A percentile compares a stretch with the other conserved stretches of the same genome.
phyloP scores from a whole-genome alignment of 2,888 invertebrate species.

The Drosophila hamatofila region DNA sequence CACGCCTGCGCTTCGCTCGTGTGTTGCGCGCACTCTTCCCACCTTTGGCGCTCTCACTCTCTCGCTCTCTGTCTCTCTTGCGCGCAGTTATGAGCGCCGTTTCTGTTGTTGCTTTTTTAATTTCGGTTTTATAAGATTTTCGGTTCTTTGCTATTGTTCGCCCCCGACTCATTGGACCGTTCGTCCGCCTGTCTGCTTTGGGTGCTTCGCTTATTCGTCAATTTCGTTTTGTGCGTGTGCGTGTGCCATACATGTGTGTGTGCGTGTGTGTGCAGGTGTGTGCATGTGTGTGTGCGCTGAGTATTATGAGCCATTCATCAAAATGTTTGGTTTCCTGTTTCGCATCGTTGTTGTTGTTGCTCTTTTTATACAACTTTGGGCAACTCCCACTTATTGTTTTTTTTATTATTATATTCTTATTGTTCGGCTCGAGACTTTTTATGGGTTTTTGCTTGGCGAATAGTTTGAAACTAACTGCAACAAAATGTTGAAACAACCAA shows the following conservation, averaged over 20 bases:
- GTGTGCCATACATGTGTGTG: constrained; percentile 24
- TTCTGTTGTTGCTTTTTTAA: constrained; percentile 73
- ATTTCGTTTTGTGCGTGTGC: constrained; percentile 45
- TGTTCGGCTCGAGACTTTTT: constrained; percentile 9
- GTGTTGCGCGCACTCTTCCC: constrained; percentile 51
- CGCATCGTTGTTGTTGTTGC: constrained; percentile 35
- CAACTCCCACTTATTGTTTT: constrained; percentile 81
- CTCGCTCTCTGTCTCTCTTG: constrained; percentile 31
- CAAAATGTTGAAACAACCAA: neutral
- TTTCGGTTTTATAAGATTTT: constrained; percentile 81
- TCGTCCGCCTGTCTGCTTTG: constrained; percentile 44
- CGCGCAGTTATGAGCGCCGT: constrained; percentile 72
- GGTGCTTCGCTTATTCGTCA: constrained; percentile 80
- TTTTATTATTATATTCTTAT: constrained; percentile 38
- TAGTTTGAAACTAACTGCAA: neutral
- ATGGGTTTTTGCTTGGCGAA: constrained; percentile 3
- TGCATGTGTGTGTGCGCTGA: constrained; percentile 43
- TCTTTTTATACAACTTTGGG: constrained; percentile 67
- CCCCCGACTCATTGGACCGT: constrained; percentile 21
- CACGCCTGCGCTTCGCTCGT: constrained; percentile 51
- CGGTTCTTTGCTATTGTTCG: constrained; percentile 66
- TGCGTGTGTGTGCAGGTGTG: constrained; percentile 5
- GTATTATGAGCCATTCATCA: constrained; percentile 82
- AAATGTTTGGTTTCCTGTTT: constrained; percentile 65
- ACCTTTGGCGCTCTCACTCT: constrained; percentile 20